phyloP scores from a whole-genome alignment of 2,888 invertebrate species.

The Protophormia terraenovae region DNA sequence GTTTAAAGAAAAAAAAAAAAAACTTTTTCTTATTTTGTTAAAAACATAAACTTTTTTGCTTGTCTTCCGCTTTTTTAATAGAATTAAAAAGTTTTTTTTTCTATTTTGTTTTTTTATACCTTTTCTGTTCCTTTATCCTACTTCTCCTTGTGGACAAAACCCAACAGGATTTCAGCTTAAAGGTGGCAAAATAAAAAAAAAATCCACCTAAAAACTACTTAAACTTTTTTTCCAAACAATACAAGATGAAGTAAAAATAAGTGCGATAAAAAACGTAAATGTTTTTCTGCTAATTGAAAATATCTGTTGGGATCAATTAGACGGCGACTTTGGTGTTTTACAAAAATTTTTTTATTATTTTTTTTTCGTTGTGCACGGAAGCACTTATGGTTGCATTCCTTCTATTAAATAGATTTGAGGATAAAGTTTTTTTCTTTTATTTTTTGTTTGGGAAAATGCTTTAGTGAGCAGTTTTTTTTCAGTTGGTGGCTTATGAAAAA shows the following conservation, averaged over 20 bases:
- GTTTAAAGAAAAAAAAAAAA: conserved; percentile 28
- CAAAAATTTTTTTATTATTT: conserved; percentile 35
- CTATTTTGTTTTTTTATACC: conserved; percentile 70
- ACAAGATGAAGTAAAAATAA: conserved; percentile 66
- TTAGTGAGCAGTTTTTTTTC: conserved; percentile 28
- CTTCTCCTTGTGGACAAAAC: conserved; percentile 55
- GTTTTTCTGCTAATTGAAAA: conserved; percentile 81
- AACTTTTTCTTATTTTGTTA: conserved; percentile 63
- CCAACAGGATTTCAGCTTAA: conserved; percentile 76
- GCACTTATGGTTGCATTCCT: conserved; percentile 64
- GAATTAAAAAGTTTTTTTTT: conserved; percentile 77
- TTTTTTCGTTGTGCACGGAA: conserved; percentile 54
- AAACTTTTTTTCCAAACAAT: conserved; percentile 55
- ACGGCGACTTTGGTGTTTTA: conserved; percentile 68
- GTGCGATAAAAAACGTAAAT: conserved; percentile 71
- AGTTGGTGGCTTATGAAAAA: not conserved
- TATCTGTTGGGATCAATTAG: conserved; percentile 81
- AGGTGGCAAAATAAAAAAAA: conserved; percentile 78
- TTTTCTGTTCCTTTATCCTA: conserved; percentile 71
- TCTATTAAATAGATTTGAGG: conserved; percentile 35
- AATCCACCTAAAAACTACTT: conserved; percentile 64
- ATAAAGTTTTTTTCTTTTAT: conserved; percentile 56
- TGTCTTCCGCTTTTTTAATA: conserved; percentile 73
- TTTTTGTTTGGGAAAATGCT: conserved; percentile 4
- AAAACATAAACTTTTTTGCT: conserved; percentile 63